Evolutionary conservation across 2,113 vertebrate genomes (phyloP).

Genomic region (Erythrolamprus reginae): DNA sequence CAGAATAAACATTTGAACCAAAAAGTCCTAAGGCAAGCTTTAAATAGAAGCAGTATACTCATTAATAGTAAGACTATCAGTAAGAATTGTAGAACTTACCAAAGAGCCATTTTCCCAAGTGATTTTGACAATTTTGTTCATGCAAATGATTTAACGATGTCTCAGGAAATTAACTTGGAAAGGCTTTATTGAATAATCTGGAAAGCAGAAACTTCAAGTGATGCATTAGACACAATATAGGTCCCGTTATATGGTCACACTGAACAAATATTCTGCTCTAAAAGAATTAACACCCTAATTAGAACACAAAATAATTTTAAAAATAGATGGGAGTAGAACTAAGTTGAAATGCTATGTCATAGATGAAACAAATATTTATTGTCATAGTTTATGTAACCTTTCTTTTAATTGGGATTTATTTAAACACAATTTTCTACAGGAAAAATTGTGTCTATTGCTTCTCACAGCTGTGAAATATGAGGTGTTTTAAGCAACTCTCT

Average conservation of each 20-base stretch:
- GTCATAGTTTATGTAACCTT: neutral
- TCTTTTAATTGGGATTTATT: neutral
- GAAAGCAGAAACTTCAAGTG: constrained; percentile 21
- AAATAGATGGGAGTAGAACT: neutral
- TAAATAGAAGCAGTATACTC: neutral
- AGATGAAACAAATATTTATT: neutral
- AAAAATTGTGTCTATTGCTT: neutral
- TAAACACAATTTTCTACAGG: neutral
- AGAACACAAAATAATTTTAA: neutral
- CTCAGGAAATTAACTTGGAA: neutral
- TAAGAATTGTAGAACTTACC: neutral
- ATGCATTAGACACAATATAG: constrained; percentile 34
- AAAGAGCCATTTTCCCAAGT: neutral
- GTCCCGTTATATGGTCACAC: neutral
- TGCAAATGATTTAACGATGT: neutral
- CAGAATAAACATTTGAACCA: neutral
- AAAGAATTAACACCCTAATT: neutral
- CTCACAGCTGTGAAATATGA: neutral
- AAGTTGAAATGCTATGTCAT: neutral
- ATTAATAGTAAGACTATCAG: neutral
- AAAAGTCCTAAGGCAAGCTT: neutral
- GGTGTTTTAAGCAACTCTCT: neutral
- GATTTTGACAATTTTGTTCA: neutral
- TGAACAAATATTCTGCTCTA: neutral
- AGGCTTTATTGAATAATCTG: constrained; percentile 24